phyloP scores from a whole-genome alignment of 2,888 invertebrate species.

The Stictocephala bisonia region DNA sequence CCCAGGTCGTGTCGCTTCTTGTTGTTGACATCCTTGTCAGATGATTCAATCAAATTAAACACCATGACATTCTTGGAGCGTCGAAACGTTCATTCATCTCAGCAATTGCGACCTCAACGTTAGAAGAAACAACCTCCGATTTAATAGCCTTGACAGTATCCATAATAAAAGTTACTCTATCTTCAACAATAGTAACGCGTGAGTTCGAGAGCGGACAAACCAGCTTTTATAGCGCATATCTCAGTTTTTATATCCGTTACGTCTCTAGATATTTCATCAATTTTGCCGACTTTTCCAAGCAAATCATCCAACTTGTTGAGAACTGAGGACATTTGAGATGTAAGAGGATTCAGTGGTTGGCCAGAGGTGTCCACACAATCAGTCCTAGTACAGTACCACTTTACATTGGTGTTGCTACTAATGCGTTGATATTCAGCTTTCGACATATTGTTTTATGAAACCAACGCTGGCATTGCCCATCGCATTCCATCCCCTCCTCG shows the following conservation, averaged over 20 bases:
- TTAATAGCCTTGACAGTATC: no score
- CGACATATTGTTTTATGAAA: background rate
- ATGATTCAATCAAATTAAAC: no score
- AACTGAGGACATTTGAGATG: background rate
- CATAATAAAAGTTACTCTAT: background rate
- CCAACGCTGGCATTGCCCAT: background rate
- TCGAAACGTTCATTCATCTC: no score
- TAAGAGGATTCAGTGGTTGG: background rate
- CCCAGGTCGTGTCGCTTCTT: no score
- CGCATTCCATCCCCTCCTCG: background rate
- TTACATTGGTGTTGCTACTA: background rate
- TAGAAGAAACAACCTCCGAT: no score
- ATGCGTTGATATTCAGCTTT: constrained; percentile 2
- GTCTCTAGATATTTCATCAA: background rate
- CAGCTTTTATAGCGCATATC: background rate
- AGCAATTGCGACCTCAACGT: no score
- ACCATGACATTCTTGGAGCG: no score
- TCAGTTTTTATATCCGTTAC: constrained; percentile 1
- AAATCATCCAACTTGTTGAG: background rate
- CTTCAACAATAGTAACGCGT: no score
- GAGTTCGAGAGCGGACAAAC: background rate
- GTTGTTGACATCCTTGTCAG: no score
- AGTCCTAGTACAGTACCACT: background rate
- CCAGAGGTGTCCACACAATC: background rate
- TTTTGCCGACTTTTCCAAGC: background rate